phyloP scores from a whole-genome alignment of 1,140 invertebrate species.

The Diuraphis noxia region DNA sequence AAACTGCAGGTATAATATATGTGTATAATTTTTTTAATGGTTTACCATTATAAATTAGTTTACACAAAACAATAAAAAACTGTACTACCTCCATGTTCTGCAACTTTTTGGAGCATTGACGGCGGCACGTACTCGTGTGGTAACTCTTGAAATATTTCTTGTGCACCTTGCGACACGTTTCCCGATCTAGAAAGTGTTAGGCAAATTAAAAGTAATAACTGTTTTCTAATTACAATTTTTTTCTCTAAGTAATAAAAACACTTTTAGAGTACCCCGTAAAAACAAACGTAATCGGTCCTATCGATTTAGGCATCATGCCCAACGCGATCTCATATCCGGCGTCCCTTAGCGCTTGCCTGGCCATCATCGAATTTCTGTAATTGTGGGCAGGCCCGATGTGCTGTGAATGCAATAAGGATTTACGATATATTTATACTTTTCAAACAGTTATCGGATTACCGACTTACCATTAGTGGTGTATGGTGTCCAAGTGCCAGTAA shows the following conservation, averaged over 20 bases:
- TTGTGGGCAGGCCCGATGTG: conserved; percentile 98
- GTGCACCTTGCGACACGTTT: conserved; percentile 75
- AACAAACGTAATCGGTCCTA: conserved; percentile 96
- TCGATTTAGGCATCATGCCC: conserved; percentile 96
- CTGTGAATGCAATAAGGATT: conserved; percentile 61
- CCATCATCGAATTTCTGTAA: conserved; percentile 96
- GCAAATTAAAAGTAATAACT: neutral
- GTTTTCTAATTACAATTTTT: neutral
- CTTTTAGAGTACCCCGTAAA: conserved; percentile 85
- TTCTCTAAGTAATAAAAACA: neutral
- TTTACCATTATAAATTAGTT: neutral
- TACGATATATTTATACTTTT: neutral
- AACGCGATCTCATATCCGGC: conserved; percentile 97
- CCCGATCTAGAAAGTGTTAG: conserved; percentile 56
- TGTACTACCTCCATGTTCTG: conserved; percentile 89
- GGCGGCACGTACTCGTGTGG: conserved; percentile 97
- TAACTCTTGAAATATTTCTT: conserved; percentile 96
- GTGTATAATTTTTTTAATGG: neutral
- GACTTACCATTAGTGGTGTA: conserved; percentile 93
- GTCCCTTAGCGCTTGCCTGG: conserved; percentile 93
- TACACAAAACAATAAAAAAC: neutral
- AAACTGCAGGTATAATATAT: neutral
- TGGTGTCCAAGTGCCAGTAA: conserved; percentile 95
- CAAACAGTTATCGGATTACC: neutral
- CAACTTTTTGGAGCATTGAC: conserved; percentile 91